Evolutionary conservation across 2,113 vertebrate species (phyloP).

Genomic region (Oceanites oceanicus): DNA sequence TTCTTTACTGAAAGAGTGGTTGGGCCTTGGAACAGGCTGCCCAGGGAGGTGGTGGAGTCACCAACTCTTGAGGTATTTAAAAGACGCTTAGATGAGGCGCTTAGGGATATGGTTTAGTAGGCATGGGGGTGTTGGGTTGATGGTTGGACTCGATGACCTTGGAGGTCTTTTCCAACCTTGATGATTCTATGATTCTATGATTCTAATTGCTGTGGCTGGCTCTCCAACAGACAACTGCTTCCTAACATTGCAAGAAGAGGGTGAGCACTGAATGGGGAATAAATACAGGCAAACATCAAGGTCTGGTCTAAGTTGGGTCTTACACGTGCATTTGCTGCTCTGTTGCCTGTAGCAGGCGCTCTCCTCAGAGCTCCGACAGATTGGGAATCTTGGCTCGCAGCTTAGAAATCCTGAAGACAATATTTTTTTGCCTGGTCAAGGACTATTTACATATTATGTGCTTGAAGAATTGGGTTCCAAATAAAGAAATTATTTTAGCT

Average conservation of each 20-base stretch:
- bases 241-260: background rate
- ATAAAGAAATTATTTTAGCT: background rate
- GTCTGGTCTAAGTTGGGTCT: background rate
- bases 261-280: background rate
- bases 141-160: no score
- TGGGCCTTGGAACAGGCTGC: no score
- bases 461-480: background rate
- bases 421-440: background rate
- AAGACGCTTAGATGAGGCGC: no score
- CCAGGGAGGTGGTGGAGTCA: no score
- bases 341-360: background rate
- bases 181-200: no score
- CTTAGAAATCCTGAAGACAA: background rate
- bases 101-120: no score
- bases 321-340: rapidly evolving
- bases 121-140: no score
- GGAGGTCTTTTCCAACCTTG: no score
- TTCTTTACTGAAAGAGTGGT: no score
- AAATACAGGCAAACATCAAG: background rate
- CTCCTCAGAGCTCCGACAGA: background rate
- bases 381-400: background rate
- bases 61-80: no score
- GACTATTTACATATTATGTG: background rate
- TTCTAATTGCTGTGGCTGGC: background rate
- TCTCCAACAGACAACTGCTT: background rate